A percentile compares a stretch with the other conserved stretches of the same genome.
Conservation (phyloP, 2,888 invertebrate genomes). For the Toxonevra muliebris region DNA sequence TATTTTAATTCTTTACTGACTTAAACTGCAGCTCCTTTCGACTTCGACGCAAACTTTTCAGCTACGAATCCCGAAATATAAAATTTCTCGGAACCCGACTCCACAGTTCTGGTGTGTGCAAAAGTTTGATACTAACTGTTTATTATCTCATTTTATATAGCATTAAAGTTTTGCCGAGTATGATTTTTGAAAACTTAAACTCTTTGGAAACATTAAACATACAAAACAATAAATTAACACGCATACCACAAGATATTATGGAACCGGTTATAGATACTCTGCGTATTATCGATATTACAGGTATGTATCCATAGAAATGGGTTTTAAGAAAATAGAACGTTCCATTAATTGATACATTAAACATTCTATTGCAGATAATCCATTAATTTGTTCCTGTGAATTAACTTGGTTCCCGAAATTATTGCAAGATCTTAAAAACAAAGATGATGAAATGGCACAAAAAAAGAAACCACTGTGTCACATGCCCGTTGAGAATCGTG, state of each 20-base stretch:
- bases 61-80: no score
- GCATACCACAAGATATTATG: conserved; percentile 87
- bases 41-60: no score
- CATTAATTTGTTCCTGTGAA: conserved; percentile 86
- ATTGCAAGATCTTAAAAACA: conserved; percentile 79
- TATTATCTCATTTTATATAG: conserved; percentile 65
- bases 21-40: no score
- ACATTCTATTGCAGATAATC: conserved; percentile 75
- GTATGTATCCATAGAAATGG: conserved; percentile 66
- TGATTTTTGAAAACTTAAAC: conserved; percentile 88
- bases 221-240: conserved; percentile 86
- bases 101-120: no score
- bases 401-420: conserved; percentile 88
- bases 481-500: conserved; percentile 82
- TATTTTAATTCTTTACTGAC: background rate
- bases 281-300: conserved; percentile 87
- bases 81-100: no score
- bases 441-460: conserved; percentile 88
- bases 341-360: background rate
- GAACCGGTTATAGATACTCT: conserved; percentile 88
- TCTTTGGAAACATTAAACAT: conserved; percentile 88
- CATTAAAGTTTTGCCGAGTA: conserved; percentile 81
- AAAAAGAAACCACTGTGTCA: conserved; percentile 86
- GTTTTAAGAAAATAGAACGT: background rate
- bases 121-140: no score